Evolutionary conservation across 2,113 vertebrate species (phyloP).

Genomic region (Gymnorhina tibicen): DNA sequence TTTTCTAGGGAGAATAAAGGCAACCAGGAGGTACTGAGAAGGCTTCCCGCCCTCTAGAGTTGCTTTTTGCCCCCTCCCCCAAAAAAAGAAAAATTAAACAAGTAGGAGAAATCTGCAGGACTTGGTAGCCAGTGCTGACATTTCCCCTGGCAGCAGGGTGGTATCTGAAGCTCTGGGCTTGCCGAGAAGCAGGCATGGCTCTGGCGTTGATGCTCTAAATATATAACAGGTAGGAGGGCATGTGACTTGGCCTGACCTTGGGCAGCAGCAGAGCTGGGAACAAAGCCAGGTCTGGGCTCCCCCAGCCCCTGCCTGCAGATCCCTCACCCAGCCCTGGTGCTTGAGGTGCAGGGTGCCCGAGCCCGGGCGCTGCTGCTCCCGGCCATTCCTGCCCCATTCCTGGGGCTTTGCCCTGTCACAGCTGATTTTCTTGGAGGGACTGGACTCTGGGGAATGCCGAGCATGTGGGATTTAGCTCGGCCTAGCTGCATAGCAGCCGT

Average conservation of each 20-base stretch:
- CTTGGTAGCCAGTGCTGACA: background rate
- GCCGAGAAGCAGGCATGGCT: background rate
- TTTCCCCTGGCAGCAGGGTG: background rate
- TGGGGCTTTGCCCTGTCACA: background rate
- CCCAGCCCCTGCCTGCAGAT: background rate
- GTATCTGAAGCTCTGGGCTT: background rate
- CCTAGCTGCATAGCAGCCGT: background rate
- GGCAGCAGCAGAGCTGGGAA: background rate
- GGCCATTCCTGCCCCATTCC: accelerated
- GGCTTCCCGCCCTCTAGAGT: background rate
- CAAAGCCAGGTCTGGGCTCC: background rate
- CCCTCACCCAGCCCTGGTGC: background rate
- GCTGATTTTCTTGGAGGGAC: accelerated
- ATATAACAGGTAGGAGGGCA: background rate
- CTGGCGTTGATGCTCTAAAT: background rate
- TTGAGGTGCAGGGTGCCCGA: accelerated
- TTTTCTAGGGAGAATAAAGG: background rate
- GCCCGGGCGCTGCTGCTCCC: background rate
- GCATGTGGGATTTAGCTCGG: background rate
- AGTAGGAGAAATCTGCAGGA: background rate
- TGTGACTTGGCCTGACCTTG: background rate
- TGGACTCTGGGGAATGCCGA: background rate
- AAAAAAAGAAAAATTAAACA: background rate
- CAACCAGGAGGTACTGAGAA: background rate
- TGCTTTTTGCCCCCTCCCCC: background rate